Percentiles rank a stretch among this genome's conserved stretches.
Evolutionary conservation across 2,888 invertebrate genomes (phyloP).

Genomic region (Drosophila austrosaltans): DNA sequence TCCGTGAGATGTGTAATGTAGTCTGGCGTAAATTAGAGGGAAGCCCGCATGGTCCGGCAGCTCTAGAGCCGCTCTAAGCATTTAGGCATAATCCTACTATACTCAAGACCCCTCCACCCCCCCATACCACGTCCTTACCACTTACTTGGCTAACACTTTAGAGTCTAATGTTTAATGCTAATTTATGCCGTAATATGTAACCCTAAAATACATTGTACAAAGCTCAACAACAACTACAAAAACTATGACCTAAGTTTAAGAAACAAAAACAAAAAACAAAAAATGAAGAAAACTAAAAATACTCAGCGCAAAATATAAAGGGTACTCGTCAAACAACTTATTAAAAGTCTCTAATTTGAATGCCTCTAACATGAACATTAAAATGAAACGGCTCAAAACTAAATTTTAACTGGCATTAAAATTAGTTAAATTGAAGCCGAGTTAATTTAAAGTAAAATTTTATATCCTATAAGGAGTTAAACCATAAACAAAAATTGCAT

Average conservation of each 20-base stretch:
- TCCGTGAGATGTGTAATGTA: conserved; percentile 98
- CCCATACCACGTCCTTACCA: too few relatives aligned
- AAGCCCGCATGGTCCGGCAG: conserved; percentile 86
- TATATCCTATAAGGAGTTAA: background rate
- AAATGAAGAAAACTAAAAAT: conserved; percentile 43
- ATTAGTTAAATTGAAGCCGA: conserved; percentile 36
- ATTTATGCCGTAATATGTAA: conserved; percentile 47
- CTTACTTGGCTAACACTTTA: conserved; percentile 39
- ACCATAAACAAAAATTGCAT: background rate
- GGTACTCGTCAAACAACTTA: conserved; percentile 31
- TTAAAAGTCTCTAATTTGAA: background rate
- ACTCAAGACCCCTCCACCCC: conserved; percentile 1
- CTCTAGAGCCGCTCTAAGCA: conserved; percentile 79
- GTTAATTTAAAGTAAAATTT: background rate
- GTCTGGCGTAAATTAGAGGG: conserved; percentile 96
- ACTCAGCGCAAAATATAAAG: conserved; percentile 50
- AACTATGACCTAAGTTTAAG: conserved; percentile 70
- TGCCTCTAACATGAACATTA: background rate
- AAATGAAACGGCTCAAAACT: conserved; percentile 30
- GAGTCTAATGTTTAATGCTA: conserved; percentile 36
- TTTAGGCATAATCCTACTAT: conserved; percentile 10
- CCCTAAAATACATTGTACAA: conserved; percentile 71
- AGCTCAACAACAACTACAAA: conserved; percentile 42
- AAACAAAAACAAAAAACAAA: conserved; percentile 38
- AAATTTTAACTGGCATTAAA: conserved; percentile 47